These are phyloP conservation scores for Ctena decussata DNA, from an alignment of 2,888 invertebrate species.

Conservation along the genomic window DNA sequence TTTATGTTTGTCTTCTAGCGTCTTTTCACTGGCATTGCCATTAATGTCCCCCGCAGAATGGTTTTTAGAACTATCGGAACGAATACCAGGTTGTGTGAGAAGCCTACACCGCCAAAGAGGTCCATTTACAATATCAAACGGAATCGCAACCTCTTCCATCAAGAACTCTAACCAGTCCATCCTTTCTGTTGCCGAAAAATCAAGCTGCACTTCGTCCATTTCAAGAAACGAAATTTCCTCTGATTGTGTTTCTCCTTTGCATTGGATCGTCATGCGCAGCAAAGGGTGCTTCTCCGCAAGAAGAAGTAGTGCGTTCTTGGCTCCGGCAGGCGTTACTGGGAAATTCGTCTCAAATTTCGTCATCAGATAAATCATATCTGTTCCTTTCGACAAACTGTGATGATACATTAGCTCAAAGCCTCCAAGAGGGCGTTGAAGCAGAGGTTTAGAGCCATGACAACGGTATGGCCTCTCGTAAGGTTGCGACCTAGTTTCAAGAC, in stretches of 20 bases:
- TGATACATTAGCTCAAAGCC: constrained; percentile 50
- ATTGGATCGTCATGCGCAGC: constrained; percentile 43
- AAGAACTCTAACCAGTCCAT: constrained; percentile 50
- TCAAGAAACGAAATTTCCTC: constrained; percentile 27
- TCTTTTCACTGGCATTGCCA: too few relatives aligned
- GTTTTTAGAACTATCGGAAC: background rate
- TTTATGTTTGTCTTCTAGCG: too few relatives aligned
- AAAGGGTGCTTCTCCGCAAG: constrained; percentile 49
- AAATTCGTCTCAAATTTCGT: constrained; percentile 37
- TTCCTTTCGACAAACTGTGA: constrained; percentile 30
- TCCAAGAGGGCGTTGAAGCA: constrained; percentile 22
- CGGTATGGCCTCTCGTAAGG: too few relatives aligned
- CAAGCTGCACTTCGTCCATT: background rate
- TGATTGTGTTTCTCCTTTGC: background rate
- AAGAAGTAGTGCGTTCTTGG: constrained; percentile 26
- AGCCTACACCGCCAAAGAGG: constrained; percentile 49
- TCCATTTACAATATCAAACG: constrained; percentile 17
- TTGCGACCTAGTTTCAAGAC: too few relatives aligned
- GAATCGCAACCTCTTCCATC: constrained; percentile 42
- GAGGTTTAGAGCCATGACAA: too few relatives aligned
- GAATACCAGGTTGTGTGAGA: background rate
- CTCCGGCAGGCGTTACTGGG: constrained; percentile 22
- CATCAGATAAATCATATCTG: constrained; percentile 51
- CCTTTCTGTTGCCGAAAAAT: constrained; percentile 28
- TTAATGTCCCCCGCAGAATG: background rate